Percentiles rank a stretch among this genome's conserved stretches.
Conservation (phyloP, 2,888 invertebrate genomes). For the Girardia tigrina region DNA sequence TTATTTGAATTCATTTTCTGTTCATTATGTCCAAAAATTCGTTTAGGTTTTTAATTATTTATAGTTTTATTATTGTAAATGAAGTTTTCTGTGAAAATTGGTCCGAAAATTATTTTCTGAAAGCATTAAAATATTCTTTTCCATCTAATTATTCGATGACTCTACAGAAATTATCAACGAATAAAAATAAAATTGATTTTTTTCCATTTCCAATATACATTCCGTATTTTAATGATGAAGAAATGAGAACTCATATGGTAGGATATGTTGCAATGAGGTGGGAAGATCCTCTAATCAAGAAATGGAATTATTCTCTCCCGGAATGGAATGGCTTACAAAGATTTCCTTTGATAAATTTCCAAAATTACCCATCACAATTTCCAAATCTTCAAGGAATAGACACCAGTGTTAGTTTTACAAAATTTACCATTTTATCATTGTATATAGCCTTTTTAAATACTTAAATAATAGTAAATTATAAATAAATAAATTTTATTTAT, state of each 20-base stretch:
- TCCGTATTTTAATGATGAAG: neutral
- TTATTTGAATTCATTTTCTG: neutral
- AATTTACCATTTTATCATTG: too few species aligned
- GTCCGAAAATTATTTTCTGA: neutral
- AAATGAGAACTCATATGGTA: neutral
- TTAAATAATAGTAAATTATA: too few species aligned
- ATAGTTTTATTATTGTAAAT: too few species aligned
- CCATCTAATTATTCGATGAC: neutral
- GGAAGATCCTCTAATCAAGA: neutral
- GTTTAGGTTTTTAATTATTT: too few species aligned
- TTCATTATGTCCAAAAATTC: neutral
- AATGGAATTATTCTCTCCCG: neutral
- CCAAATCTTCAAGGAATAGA: neutral
- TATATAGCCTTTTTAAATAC: too few species aligned
- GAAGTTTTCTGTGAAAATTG: neutral
- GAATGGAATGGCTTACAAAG: neutral
- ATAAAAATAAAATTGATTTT: neutral
- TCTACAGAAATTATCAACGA: neutral
- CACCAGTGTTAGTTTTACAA: neutral
- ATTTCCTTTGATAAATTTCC: slow-evolving; percentile 2
- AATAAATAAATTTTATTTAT: too few species aligned
- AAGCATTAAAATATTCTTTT: neutral
- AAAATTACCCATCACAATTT: neutral
- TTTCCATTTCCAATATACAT: neutral
- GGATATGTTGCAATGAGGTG: neutral